Conservation (phyloP, 2,888 invertebrate genomes). For the Herminia tarsipennalis region DNA sequence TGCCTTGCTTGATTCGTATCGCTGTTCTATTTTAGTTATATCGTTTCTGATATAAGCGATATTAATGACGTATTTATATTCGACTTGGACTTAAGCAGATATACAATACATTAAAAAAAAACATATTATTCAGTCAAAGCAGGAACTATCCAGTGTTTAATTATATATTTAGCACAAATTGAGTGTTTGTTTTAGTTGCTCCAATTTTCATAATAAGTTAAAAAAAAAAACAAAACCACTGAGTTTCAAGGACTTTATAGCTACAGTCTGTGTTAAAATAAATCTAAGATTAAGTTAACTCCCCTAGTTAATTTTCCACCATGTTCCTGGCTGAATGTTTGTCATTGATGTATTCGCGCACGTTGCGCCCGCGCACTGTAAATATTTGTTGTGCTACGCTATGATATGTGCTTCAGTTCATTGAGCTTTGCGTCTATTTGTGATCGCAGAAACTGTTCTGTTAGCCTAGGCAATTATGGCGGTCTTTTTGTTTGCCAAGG, state of each 20-base stretch:
- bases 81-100: background rate
- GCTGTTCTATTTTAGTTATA: conserved; percentile 38
- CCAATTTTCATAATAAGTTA: background rate
- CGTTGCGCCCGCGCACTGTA: conserved; percentile 59
- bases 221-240: background rate
- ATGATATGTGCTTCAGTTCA: conserved; percentile 69
- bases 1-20: conserved; percentile 39
- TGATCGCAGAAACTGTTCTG: conserved; percentile 48
- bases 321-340: conserved; percentile 43
- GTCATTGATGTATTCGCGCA: conserved; percentile 67
- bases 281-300: background rate
- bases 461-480: conserved; percentile 35
- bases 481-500: conserved; percentile 8
- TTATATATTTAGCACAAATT: background rate
- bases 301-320: conserved; percentile 12
- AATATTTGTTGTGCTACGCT: conserved; percentile 67
- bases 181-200: no score
- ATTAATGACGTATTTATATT: conserved; percentile 27
- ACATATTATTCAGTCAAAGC: no score
- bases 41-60: conserved; percentile 20
- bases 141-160: background rate
- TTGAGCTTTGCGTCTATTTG: conserved; percentile 72
- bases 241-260: background rate
- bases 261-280: background rate
- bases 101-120: no score